Base-by-base conservation (phyloP, 2,888 invertebrate genomes). In the Drosophila monieri region DNA sequence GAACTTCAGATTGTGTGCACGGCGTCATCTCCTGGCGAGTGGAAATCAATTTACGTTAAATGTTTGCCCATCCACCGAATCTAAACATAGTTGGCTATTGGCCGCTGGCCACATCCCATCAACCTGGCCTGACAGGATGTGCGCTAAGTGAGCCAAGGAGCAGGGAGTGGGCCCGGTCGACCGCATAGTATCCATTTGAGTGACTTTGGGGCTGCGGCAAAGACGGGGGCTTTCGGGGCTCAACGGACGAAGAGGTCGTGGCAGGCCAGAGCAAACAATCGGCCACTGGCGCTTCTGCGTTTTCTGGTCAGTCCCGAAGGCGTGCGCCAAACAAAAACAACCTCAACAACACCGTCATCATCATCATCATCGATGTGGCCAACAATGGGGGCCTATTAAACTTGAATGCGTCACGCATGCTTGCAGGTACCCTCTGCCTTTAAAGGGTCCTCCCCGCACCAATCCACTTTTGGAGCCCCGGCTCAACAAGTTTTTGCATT, bases 391-490 rank as follows among this genome's bases (percentile, higher is more conserved):
- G 44, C 58, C 76, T 74, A 80, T 80, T 78, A 78, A 80, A 65
- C 61, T 57, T 70, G 73, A 81, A 80, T 76, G 84, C 76, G 80
- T 76, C 84, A 84, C 80, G 84, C 80, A 80, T 70, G 69, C 69
- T 47, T 54, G 59, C 59, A 32, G 73, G 68, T 54, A 59, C 21
- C 12, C 52, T 65, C 61, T 4, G 15, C n/a, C 47, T n/a, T 44
- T n/a, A 21, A 14, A 21, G 43, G 2, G 21, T 30, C 39, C 41
- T 14, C 46, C 23, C 39, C 53, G 4, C 14, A 3, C 46, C 27
- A n/a, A n/a, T 9, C 21, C 21, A 18, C 9, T 32, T 32, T 30
- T 23, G 23, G 57, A 39, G 62, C 52, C 48, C 35, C n/a, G 72
- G 69, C 78, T 80, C 85, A 80, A 80, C 85, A 80, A 80, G 80